Conservation (phyloP, 2,113 vertebrate species). For the Semicossyphus pulcher region DNA sequence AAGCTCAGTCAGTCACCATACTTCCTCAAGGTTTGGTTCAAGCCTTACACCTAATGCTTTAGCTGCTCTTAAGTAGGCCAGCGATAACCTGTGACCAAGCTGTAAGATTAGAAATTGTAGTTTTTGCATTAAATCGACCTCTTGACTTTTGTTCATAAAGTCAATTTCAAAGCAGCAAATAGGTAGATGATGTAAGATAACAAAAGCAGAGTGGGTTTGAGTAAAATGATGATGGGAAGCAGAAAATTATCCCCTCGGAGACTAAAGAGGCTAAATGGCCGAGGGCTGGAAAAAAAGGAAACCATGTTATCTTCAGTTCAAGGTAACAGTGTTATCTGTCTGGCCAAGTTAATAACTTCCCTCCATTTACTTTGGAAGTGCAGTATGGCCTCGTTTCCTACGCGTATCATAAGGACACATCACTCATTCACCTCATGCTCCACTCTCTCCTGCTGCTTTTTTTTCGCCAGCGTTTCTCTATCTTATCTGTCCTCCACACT, state of each 20-base stretch:
- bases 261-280: constrained; percentile 41
- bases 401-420: constrained; percentile 60
- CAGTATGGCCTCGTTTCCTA: constrained; percentile 58
- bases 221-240: constrained; percentile 53
- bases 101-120: constrained; percentile 29
- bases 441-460: constrained; percentile 40
- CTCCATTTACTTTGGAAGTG: constrained; percentile 64
- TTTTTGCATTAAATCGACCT: constrained; percentile 44
- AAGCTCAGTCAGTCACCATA: not conserved
- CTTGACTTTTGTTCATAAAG: constrained; percentile 45
- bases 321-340: constrained; percentile 76
- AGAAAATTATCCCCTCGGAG: constrained; percentile 43
- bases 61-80: constrained; percentile 16
- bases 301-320: constrained; percentile 70
- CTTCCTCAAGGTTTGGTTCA: not conserved
- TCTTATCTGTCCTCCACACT: constrained; percentile 73
- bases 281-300: constrained; percentile 45
- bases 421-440: constrained; percentile 65
- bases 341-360: constrained; percentile 75
- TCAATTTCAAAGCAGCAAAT: constrained; percentile 37
- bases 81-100: not conserved
- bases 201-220: constrained; percentile 35
- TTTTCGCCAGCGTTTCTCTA: constrained; percentile 34
- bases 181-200: constrained; percentile 51
- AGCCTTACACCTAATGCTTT: constrained; percentile 6